These are phyloP conservation scores for Acrocephalus kingi DNA, from an alignment of 2,113 vertebrate species.

Conservation along the genomic window DNA sequence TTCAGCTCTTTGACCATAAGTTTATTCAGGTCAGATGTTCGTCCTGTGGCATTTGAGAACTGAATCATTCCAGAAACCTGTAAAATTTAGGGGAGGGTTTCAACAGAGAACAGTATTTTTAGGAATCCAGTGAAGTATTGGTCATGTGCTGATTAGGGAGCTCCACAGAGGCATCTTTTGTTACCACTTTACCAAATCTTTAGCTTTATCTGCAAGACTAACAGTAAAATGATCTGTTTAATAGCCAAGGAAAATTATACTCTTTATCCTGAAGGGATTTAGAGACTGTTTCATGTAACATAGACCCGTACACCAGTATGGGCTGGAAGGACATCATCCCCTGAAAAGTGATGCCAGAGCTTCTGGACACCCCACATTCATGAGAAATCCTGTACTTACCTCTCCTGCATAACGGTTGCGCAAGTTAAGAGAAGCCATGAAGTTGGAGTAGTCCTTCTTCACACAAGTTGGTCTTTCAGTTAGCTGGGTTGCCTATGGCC, in stretches of 20 bases:
- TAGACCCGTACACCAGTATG: background rate
- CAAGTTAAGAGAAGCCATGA: constrained; percentile 97
- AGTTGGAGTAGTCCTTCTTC: constrained; percentile 98
- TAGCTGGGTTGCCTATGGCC: constrained; percentile 85
- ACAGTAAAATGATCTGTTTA: background rate
- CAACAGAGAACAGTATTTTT: background rate
- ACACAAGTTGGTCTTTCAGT: constrained; percentile 93
- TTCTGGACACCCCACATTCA: background rate
- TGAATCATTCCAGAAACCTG: constrained; percentile 96
- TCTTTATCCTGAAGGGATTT: background rate
- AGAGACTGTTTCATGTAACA: background rate
- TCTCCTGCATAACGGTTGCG: constrained; percentile 97
- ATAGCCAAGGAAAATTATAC: background rate
- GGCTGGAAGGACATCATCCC: background rate
- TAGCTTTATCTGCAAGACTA: background rate
- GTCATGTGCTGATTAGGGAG: background rate
- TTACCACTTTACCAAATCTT: background rate
- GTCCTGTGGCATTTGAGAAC: constrained; percentile 85
- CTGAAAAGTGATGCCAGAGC: background rate
- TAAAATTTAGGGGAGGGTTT: background rate
- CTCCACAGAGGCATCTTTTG: background rate
- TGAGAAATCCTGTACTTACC: constrained; percentile 59
- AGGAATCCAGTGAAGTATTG: background rate
- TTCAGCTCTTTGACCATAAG: constrained; percentile 89
- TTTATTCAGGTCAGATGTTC: constrained; percentile 86